Evolutionary conservation across 2,888 invertebrate species (phyloP), one percentile per base, ranked within the genome.

Genomic region (Lepidocyrtoides sp.): DNA sequence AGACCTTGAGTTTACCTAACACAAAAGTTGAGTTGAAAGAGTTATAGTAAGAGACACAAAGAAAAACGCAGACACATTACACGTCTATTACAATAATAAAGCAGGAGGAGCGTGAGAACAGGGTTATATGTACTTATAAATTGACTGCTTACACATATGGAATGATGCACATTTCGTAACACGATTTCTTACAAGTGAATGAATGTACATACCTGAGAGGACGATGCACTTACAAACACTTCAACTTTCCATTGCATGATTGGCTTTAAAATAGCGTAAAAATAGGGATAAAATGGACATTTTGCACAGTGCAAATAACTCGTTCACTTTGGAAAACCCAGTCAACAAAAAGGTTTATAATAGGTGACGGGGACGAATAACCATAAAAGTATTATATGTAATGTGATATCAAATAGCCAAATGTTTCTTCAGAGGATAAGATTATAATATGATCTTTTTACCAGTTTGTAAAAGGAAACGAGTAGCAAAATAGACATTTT

Each of bases 251-350:
- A 29, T 51, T 54, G 23, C 20, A 84, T 48, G 69, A 69, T 84
- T 51, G 69, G 57, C 32, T 51, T 84, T 84, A 69, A 84, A 84
- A n/a, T 66, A 69, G 69, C 48, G 54, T 48, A 51, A 69, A 82
- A 48, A 51, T 36, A 51, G 36, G n/a, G 44, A 69, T 84, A 51
- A 48, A 66, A 66, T 7, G 54, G 32, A 20, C 44, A 57, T 69
- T 84, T 69, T 26, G 48, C 44, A 29, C 75, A 72, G 75, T 44
- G 44, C 41, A 51, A 75, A 48, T 48, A 75, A 69, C 36, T 69
- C 69, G 14, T 69, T 14, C 29, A 63, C 12, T 32, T n/a, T 0
- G 10, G 14, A 26, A 29, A 29, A 63, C 10, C 8, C 10, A 63
- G 2, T 23, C 48, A 10, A 63, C 57, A 63, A 4, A 63, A n/a